Conservation (phyloP, 2,797 vertebrate species). For the Naso thynnoides region DNA sequence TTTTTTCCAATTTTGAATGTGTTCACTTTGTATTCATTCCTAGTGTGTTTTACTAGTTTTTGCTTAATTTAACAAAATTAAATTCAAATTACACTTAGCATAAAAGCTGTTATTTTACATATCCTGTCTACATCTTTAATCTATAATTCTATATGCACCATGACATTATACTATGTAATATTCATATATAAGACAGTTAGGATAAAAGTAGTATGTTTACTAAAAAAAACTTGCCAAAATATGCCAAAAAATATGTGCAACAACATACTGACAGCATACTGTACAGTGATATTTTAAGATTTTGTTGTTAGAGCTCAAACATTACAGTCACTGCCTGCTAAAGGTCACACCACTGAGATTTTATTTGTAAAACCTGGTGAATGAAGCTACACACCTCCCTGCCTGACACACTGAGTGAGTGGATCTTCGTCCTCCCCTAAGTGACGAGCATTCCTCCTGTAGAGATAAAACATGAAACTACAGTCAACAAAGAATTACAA, state of each 20-base stretch:
- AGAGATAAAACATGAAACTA: constrained; percentile 20
- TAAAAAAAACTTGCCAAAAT: neutral
- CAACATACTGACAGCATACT: too few species aligned
- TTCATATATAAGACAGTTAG: neutral
- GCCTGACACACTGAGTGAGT: constrained; percentile 85
- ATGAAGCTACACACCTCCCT: constrained; percentile 81
- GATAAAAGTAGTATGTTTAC: neutral
- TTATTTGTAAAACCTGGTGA: neutral
- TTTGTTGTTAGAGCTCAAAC: neutral
- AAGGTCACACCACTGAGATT: neutral
- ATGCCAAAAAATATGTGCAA: too few species aligned
- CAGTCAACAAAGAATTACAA: constrained; percentile 2
- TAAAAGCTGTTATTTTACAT: neutral
- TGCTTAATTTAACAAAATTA: neutral
- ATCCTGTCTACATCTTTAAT: neutral
- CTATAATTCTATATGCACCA: neutral
- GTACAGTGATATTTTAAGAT: neutral
- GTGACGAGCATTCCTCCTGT: constrained; percentile 87
- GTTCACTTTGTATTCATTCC: neutral
- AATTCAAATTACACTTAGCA: neutral
- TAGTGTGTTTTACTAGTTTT: neutral
- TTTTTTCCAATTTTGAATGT: neutral
- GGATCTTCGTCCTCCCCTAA: constrained; percentile 84
- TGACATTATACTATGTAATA: neutral
- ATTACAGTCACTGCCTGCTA: neutral